These are phyloP conservation scores for Pandemis corylana DNA, from an alignment of 2,888 invertebrate species.

Conservation along the genomic window DNA sequence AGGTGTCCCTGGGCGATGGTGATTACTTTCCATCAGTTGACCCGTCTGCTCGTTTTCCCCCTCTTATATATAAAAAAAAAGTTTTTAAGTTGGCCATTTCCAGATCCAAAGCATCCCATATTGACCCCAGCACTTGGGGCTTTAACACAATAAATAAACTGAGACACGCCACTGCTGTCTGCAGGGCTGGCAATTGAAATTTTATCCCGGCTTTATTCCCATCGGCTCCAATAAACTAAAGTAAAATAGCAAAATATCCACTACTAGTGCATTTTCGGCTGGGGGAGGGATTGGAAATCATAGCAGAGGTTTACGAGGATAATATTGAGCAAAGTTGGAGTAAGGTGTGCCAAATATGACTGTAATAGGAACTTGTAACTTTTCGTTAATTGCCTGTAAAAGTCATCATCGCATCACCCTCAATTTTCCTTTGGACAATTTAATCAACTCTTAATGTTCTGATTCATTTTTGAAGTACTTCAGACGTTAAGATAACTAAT, in stretches of 20 bases:
- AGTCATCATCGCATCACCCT: too few species aligned
- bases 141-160: slow-evolving; percentile 81
- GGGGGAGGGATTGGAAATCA: slow-evolving; percentile 65
- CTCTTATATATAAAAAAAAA: too few species aligned
- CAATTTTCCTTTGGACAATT: too few species aligned
- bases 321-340: slow-evolving; percentile 45
- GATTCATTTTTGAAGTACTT: background rate
- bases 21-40: too few species aligned
- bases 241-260: slow-evolving; percentile 75
- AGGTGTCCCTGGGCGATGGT: too few species aligned
- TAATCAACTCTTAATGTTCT: too few species aligned
- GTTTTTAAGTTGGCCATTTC: slow-evolving; percentile 50
- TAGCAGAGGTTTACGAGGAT: slow-evolving; percentile 60
- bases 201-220: slow-evolving; percentile 80
- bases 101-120: slow-evolving; percentile 48
- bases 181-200: slow-evolving; percentile 80
- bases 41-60: too few species aligned
- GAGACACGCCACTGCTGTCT: slow-evolving; percentile 76
- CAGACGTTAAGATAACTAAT: background rate
- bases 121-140: slow-evolving; percentile 63
- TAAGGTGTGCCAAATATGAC: background rate
- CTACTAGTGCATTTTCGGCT: slow-evolving; percentile 47
- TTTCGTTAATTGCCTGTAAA: too few species aligned
- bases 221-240: slow-evolving; percentile 74
- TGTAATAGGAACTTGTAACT: background rate